phyloP scores from a whole-genome alignment of 2,888 invertebrate genomes.

The Lycophotia porphyrea region DNA sequence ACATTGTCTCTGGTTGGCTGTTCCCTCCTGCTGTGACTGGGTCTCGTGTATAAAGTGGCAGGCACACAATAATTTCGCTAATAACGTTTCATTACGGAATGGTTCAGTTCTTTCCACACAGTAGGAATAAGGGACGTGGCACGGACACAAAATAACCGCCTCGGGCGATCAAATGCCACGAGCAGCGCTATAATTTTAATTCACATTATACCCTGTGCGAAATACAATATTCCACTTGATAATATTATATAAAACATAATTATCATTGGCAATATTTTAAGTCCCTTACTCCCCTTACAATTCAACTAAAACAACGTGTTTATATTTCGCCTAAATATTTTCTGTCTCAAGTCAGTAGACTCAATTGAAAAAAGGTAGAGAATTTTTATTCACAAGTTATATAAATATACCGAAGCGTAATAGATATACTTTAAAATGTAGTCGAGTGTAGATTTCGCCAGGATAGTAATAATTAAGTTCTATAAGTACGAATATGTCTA shows the following conservation, averaged over 20 bases:
- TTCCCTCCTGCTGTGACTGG: constrained; percentile 16
- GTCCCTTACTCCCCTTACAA: constrained; percentile 87
- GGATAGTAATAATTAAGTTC: constrained; percentile 86
- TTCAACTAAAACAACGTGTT: constrained; percentile 81
- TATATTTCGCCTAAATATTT: constrained; percentile 78
- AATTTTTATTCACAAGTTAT: constrained; percentile 78
- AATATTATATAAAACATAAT: constrained; percentile 84
- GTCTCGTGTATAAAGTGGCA: constrained; percentile 78
- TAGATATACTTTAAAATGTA: constrained; percentile 79
- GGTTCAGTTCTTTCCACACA: constrained; percentile 86
- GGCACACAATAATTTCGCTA: constrained; percentile 81
- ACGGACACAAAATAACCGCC: constrained; percentile 77
- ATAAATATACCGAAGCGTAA: constrained; percentile 77
- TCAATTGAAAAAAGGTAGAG: constrained; percentile 71
- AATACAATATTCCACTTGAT: constrained; percentile 84
- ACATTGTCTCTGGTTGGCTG: constrained; percentile 28
- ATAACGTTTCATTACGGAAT: constrained; percentile 83
- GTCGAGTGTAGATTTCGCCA: constrained; percentile 79
- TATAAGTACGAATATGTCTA: constrained; percentile 88
- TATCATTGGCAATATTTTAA: constrained; percentile 84
- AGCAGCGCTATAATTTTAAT: constrained; percentile 78
- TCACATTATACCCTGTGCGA: constrained; percentile 89
- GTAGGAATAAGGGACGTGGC: constrained; percentile 88
- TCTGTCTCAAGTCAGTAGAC: constrained; percentile 71
- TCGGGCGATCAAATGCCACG: constrained; percentile 70